Percentiles rank a stretch among this genome's conserved stretches.
Conservation (phyloP, 2,888 invertebrate species). For the Heliconius ismenius region DNA sequence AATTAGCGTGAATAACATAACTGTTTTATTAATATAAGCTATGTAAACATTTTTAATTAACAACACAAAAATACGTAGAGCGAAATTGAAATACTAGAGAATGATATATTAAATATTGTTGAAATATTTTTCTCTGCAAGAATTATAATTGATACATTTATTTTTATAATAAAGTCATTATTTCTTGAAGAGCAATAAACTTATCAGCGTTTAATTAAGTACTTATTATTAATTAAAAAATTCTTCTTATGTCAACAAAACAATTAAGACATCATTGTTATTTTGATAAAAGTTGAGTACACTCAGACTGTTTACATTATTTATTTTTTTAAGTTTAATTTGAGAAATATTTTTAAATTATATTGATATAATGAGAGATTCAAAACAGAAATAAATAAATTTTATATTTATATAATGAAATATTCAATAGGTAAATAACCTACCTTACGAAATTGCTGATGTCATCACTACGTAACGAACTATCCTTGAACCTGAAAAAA, state of each 20-base stretch:
- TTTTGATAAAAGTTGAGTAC: neutral
- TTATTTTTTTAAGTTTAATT: neutral
- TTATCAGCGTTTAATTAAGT: neutral
- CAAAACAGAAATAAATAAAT: neutral
- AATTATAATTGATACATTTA: constrained; percentile 6
- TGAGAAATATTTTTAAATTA: neutral
- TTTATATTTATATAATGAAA: neutral
- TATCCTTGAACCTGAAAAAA: constrained; percentile 66
- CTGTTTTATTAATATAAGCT: neutral
- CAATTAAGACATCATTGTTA: neutral
- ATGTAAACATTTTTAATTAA: constrained; percentile 12
- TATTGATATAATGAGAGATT: too few species aligned
- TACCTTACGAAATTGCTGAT: constrained; percentile 44
- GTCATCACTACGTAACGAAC: constrained; percentile 47
- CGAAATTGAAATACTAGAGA: constrained; percentile 16
- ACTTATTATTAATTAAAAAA: neutral
- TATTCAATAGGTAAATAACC: constrained; percentile 26
- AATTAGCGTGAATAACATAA: constrained; percentile 12
- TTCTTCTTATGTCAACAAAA: neutral
- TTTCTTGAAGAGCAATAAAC: neutral
- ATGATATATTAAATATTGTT: constrained; percentile 5
- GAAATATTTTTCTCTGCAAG: constrained; percentile 8
- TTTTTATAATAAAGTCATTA: neutral
- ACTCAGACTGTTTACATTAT: neutral
- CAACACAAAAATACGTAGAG: constrained; percentile 15